These are phyloP conservation scores for Microcebus ravelobensis DNA, from an alignment of 2,113 vertebrate genomes.

Conservation along the genomic window DNA sequence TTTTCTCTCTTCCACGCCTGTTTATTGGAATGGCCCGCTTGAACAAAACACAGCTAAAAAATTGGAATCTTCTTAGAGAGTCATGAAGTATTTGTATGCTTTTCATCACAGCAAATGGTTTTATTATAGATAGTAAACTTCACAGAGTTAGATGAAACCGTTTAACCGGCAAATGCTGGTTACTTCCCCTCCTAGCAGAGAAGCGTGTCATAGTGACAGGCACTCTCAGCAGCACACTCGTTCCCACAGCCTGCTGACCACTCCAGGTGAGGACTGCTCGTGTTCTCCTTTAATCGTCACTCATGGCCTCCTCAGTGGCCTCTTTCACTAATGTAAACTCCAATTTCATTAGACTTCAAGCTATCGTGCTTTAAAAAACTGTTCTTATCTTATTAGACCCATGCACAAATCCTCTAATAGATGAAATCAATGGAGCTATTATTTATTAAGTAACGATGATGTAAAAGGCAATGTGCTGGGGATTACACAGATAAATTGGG, in stretches of 20 bases:
- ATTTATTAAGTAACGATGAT: background rate
- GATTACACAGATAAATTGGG: background rate
- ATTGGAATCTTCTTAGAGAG: background rate
- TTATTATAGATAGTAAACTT: background rate
- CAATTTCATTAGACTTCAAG: background rate
- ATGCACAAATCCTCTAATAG: background rate
- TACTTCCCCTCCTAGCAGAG: background rate
- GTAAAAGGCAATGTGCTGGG: background rate
- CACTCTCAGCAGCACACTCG: background rate
- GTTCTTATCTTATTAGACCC: background rate
- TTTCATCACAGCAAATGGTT: background rate
- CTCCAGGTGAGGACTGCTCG: background rate
- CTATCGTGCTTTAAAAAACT: background rate
- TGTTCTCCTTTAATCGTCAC: background rate
- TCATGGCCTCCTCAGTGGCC: background rate
- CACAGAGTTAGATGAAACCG: background rate
- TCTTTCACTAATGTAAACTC: background rate
- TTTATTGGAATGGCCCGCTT: background rate
- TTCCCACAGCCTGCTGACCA: background rate
- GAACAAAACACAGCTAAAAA: background rate
- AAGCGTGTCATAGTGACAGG: background rate
- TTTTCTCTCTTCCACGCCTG: background rate
- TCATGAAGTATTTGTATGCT: background rate
- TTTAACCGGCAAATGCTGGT: background rate
- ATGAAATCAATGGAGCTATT: background rate